These are phyloP conservation scores for Drosophila atripex DNA, from an alignment of 2,888 invertebrate species.

Conservation along the genomic window DNA sequence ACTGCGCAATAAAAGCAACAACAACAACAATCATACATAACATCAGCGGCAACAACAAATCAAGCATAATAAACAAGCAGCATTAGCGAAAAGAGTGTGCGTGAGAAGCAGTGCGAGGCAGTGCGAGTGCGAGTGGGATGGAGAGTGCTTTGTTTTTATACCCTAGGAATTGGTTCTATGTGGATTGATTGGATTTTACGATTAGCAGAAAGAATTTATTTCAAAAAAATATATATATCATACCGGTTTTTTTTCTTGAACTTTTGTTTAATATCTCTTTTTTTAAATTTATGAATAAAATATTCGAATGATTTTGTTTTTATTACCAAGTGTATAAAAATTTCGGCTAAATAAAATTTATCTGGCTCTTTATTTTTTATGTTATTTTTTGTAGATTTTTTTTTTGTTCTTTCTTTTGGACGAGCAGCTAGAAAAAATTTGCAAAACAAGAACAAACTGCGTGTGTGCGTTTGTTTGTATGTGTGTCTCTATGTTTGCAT, in stretches of 20 bases:
- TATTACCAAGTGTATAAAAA: not conserved
- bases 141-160: conserved; percentile 26
- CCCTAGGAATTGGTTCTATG: not conserved
- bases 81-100: conserved; percentile 48
- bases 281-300: not conserved
- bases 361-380: conserved; percentile 8
- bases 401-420: conserved; percentile 14
- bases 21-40: conserved; percentile 67
- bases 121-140: conserved; percentile 10
- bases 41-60: conserved; percentile 60
- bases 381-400: not conserved
- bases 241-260: not conserved
- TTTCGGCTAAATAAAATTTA: not conserved
- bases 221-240: no score
- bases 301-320: not conserved
- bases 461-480: conserved; percentile 30
- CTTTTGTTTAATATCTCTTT: no score
- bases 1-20: conserved; percentile 73
- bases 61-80: conserved; percentile 72
- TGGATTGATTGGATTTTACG: not conserved
- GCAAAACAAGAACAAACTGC: conserved; percentile 46
- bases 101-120: conserved; percentile 19
- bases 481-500: conserved; percentile 28
- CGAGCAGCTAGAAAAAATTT: conserved; percentile 49
- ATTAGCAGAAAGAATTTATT: not conserved